These are phyloP conservation scores for Eospalax fontanierii DNA, from an alignment of 2,797 vertebrate species.

Conservation along the genomic window DNA sequence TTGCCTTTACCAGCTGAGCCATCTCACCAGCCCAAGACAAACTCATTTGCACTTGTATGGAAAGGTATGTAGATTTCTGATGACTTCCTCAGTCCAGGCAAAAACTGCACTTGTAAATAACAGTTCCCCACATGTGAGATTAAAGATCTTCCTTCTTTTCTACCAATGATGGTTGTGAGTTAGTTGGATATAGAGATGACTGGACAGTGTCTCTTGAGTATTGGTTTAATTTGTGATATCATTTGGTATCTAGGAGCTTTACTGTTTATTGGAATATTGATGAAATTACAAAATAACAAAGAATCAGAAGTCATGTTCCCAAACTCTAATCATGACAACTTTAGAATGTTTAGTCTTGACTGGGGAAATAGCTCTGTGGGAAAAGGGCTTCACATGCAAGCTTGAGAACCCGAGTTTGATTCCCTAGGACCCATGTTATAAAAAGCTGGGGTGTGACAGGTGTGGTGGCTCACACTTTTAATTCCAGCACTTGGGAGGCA, in stretches of 20 bases:
- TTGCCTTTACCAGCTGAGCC: neutral
- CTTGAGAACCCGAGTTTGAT: neutral
- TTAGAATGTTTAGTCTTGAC: neutral
- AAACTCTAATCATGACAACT: neutral
- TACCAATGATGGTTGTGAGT: neutral
- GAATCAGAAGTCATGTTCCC: neutral
- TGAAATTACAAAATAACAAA: neutral
- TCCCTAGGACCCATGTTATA: neutral
- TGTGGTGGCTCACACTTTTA: no score
- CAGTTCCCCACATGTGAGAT: neutral
- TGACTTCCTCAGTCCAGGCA: neutral
- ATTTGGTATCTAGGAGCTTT: neutral
- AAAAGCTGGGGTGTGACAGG: neutral
- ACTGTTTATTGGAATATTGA: neutral
- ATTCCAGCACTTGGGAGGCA: no score
- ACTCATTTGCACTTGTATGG: neutral
- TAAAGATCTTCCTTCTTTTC: neutral
- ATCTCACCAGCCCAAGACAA: neutral
- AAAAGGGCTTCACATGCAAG: neutral
- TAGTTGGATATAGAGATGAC: neutral
- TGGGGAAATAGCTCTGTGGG: neutral
- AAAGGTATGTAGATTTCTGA: neutral
- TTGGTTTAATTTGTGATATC: neutral
- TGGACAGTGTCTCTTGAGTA: neutral
- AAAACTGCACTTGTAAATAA: conserved; percentile 32